Evolutionary conservation across 2,797 vertebrate species (phyloP).

Genomic region (Onychomys arenicola): DNA sequence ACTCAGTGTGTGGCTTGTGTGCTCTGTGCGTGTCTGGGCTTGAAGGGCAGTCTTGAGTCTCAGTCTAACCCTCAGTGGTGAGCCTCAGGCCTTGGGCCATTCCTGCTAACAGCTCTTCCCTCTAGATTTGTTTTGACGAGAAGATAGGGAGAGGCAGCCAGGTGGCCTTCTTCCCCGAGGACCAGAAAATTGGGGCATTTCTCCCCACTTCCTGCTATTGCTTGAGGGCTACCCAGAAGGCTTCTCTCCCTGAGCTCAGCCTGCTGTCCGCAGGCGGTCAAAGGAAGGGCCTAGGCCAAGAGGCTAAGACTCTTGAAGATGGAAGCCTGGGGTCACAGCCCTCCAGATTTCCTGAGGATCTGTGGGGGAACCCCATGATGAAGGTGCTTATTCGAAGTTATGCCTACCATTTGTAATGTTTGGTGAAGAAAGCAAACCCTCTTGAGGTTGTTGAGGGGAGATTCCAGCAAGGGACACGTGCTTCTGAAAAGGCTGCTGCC

Average conservation of each 20-base stretch:
- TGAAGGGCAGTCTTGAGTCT: constrained; percentile 21
- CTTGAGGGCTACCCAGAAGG: background rate
- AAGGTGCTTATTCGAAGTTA: background rate
- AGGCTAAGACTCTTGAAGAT: background rate
- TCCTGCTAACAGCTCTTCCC: background rate
- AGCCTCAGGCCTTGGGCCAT: background rate
- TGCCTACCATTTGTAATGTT: background rate
- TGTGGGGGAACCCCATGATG: fast-evolving
- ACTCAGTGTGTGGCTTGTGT: background rate
- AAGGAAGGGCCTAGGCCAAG: background rate
- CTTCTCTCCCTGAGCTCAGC: background rate
- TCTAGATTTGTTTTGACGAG: background rate
- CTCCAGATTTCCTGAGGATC: background rate
- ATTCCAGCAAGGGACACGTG: background rate
- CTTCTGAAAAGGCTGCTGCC: background rate
- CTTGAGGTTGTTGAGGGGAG: background rate
- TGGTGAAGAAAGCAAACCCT: background rate
- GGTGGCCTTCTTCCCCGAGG: background rate
- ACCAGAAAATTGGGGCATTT: background rate
- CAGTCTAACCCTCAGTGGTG: background rate
- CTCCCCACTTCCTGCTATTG: background rate
- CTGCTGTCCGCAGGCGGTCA: background rate
- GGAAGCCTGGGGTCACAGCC: background rate
- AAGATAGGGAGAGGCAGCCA: background rate
- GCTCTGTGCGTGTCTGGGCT: background rate